These are phyloP conservation scores for Huso huso DNA, from an alignment of 2,797 vertebrate genomes.

Conservation along the genomic window DNA sequence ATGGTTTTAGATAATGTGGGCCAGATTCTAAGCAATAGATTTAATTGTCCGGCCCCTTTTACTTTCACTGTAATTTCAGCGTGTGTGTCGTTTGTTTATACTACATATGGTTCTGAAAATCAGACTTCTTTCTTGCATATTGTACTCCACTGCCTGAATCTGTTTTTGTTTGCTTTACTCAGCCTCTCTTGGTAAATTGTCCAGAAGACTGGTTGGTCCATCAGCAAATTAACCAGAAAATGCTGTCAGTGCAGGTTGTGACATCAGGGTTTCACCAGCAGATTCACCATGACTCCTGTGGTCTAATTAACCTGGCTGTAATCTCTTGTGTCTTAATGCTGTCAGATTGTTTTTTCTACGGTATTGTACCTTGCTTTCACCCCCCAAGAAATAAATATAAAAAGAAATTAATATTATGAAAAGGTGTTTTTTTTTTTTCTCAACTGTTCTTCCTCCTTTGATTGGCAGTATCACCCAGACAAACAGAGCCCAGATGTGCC, in stretches of 20 bases:
- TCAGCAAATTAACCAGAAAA: conserved; percentile 86
- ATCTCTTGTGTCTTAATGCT: conserved; percentile 35
- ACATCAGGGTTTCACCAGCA: conserved; percentile 52
- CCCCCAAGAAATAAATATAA: conserved; percentile 32
- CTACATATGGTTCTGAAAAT: conserved; percentile 1
- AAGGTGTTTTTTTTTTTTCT: conserved; percentile 31
- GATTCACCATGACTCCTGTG: conserved; percentile 42
- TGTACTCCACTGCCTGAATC: conserved; percentile 43
- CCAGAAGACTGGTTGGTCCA: conserved; percentile 69
- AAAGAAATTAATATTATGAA: neutral
- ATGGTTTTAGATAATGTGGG: neutral
- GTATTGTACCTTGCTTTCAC: neutral
- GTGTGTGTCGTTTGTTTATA: too few species aligned
- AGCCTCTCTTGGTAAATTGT: conserved; percentile 74
- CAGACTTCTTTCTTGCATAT: conserved; percentile 32
- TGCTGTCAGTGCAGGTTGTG: conserved; percentile 54
- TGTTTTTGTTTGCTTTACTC: conserved; percentile 64
- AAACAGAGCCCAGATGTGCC: conserved; percentile 62
- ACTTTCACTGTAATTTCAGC: too few species aligned
- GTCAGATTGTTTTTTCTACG: conserved; percentile 29
- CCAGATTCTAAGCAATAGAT: neutral
- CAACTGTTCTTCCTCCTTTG: conserved; percentile 24
- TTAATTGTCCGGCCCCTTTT: too few species aligned
- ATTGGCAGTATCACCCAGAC: conserved; percentile 76
- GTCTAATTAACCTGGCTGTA: conserved; percentile 57